Base-by-base conservation (phyloP, 1,140 invertebrate genomes). In the Drosophila lowei region DNA sequence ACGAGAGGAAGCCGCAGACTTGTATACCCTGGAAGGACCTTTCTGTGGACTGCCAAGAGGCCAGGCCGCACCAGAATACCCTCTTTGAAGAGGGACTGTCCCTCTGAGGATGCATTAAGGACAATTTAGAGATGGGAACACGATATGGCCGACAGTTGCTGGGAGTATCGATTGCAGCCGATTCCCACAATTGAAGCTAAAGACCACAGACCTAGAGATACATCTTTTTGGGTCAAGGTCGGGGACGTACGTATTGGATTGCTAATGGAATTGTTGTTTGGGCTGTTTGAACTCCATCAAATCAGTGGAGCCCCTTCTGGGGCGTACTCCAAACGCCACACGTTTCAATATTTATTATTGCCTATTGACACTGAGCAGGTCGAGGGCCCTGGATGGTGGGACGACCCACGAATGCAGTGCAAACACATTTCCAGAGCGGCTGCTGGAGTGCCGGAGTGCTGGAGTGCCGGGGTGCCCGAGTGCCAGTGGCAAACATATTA, bases 401-500 rank as follows among this genome's bases (percentile, higher is more conserved):
- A 18, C 18, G 18, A 18, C 42, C 43, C 34, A 34, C 65, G 63
- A 74, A 68, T 42, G 70, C 74, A 60, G 21, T 47, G 64, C 74
- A 78, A 73, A 83, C 59, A 80, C 57, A 72, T 72, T 38, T 65
- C 30, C 58, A 52, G 67, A n/a, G n/a, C n/a, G n/a, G n/a, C n/a
- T n/a, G n/a, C n/a, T n/a, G n/a, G n/a, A 30, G n/a, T 30, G 30
- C 6, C 18, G 18, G 18, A 18, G 18, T 18, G 18, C n/a, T n/a
- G n/a, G 11, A 41, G 56, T 13, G 41, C 16, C n/a, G n/a, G 28
- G 15, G 41, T 18, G 21, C 54, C 34, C 18, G 46, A 72, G 72
- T 46, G 62, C 72, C 73, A 60, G 76, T 73, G 48, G 73, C 79
- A 73, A 58, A 71, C 74, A 84, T 81, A 78, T 83, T 81, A 81